Conservation (phyloP, 2,888 invertebrate genomes). For the Cremastobaeus sp. region DNA sequence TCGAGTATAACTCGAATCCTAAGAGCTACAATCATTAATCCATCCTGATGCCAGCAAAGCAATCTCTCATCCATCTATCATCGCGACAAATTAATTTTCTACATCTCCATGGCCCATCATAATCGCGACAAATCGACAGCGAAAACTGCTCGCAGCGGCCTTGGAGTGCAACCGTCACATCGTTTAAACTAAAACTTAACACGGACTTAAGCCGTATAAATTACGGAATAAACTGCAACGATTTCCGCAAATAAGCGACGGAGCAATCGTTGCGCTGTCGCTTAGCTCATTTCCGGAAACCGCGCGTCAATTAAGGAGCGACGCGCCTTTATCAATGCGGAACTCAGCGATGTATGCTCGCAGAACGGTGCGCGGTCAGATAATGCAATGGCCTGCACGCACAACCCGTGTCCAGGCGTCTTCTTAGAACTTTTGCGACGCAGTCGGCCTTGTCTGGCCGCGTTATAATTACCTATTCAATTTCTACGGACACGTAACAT, state of each 20-base stretch:
- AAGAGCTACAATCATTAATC: slow-evolving; percentile 36
- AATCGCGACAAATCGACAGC: slow-evolving; percentile 44
- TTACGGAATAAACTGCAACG: background rate
- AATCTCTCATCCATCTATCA: slow-evolving; percentile 43
- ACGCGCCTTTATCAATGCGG: slow-evolving; percentile 34
- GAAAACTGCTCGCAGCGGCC: slow-evolving; percentile 10
- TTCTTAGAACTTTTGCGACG: slow-evolving; percentile 52
- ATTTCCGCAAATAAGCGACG: slow-evolving; percentile 17
- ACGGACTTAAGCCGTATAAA: slow-evolving; percentile 1
- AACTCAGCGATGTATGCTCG: slow-evolving; percentile 14
- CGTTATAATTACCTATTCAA: slow-evolving; percentile 75
- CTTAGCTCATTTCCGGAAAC: slow-evolving; percentile 28
- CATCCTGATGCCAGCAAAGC: slow-evolving; percentile 27
- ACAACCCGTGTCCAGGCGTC: slow-evolving; percentile 22
- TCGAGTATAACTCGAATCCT: no score
- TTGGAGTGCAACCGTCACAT: slow-evolving; percentile 7
- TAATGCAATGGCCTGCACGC: slow-evolving; percentile 38
- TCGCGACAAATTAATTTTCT: slow-evolving; percentile 51
- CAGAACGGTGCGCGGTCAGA: slow-evolving; percentile 17
- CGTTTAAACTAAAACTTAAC: background rate
- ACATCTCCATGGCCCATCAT: slow-evolving; percentile 27
- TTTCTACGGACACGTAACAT: slow-evolving; percentile 72
- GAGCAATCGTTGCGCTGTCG: slow-evolving; percentile 7
- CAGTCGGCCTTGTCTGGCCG: slow-evolving; percentile 60
- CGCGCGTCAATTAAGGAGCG: slow-evolving; percentile 34